Evolutionary conservation across 2,888 invertebrate genomes (phyloP).

Genomic region (Agrochola litura): DNA sequence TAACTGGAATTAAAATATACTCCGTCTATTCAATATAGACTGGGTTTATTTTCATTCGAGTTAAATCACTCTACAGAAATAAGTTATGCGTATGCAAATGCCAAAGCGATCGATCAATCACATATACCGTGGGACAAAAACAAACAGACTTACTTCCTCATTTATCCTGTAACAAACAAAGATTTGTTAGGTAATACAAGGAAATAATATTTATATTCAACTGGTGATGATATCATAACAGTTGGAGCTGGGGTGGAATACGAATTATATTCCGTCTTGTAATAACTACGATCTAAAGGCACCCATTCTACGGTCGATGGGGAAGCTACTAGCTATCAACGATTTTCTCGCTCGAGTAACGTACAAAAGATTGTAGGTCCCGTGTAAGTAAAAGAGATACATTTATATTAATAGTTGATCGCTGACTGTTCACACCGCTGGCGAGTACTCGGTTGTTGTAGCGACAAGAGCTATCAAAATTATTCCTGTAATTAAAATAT

Average conservation of each 20-base stretch:
- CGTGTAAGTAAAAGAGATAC: too few relatives aligned
- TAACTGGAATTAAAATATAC: not conserved
- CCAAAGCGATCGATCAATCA: slow-evolving; percentile 20
- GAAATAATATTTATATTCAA: slow-evolving; percentile 33
- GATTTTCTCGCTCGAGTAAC: too few relatives aligned
- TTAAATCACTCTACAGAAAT: too few relatives aligned
- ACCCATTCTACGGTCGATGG: too few relatives aligned
- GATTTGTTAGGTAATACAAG: slow-evolving; percentile 5
- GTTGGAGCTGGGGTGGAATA: slow-evolving; percentile 29
- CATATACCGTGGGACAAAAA: not conserved
- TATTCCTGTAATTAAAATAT: too few relatives aligned
- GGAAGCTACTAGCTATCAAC: too few relatives aligned
- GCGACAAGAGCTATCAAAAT: too few relatives aligned
- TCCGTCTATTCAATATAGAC: not conserved
- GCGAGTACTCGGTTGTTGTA: too few relatives aligned
- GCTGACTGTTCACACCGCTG: too few relatives aligned
- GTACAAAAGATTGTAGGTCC: too few relatives aligned
- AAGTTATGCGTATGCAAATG: slow-evolving; percentile 20
- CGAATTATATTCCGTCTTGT: slow-evolving; percentile 14
- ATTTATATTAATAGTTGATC: too few relatives aligned
- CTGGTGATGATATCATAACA: slow-evolving; percentile 18
- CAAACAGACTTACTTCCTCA: slow-evolving; percentile 13
- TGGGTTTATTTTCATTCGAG: not conserved
- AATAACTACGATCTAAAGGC: not conserved
- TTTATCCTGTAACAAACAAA: not conserved